Evolutionary conservation across 2,888 invertebrate genomes (phyloP), one percentile per base, ranked within the genome.

Genomic region (Limenitis camilla): DNA sequence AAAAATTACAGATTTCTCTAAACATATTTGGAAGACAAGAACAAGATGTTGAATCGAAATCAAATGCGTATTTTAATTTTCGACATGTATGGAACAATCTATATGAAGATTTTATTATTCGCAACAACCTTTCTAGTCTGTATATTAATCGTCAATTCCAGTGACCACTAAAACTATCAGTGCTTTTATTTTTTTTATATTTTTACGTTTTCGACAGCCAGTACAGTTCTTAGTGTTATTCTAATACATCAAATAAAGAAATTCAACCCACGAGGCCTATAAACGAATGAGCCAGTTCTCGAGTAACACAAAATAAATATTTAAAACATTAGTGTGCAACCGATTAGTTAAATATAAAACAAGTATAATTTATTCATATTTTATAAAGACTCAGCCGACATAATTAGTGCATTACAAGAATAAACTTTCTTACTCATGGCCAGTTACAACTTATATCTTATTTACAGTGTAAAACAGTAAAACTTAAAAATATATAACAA

Each of bases 401-500:
- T 10, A 46, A 49, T 35, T 38, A 28, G 29, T 46, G 28, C 35
- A 44, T 39, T 51, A 32, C 30, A 36, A 46, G 46, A 53, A 47
- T 49, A 30, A 48, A 39, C 38, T 46, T 57, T 40, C 48, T 48
- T 31, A 52, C 55, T 49, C 52, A 47, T 49, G 43, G 55, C 55
- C 57, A 46, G 44, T 50, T 55, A 43, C 40, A 52, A 42, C 57
- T 52, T 52, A 49, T 42, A 52, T 47, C 45, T 54, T 58, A 58
- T 58, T 50, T 58, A 58, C 58, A 83, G 59, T 73, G 56, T 59
- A 57, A 72, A 77, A 76, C 74, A 78, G 76, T 84, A 80, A 76
- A 81, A 81, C 85, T 85, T 85, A 85, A 81, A 85, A 85, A 79
- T 85, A 86, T 76, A 78, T 86, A 86, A 87, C 86, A 87, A 86